These are phyloP conservation scores for Anarhynchus alexandrinus DNA, from an alignment of 2,113 vertebrate species.

Conservation along the genomic window DNA sequence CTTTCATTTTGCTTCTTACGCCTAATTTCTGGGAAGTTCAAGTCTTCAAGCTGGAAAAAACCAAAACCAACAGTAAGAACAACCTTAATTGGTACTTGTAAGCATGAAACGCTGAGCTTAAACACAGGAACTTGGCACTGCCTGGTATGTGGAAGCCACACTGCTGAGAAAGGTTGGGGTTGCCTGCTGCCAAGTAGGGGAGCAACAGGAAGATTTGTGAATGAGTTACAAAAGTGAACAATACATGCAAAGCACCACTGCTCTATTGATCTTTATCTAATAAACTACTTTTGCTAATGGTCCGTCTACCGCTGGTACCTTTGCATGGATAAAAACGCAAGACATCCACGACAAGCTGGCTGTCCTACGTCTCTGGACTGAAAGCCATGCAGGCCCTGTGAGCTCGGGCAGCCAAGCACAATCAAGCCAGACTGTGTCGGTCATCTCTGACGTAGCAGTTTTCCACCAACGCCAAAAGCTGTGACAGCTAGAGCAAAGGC, in stretches of 20 bases:
- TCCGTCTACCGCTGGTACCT: not conserved
- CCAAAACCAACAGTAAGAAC: not conserved
- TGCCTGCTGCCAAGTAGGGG: not conserved
- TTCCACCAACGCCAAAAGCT: not conserved
- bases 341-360: fast-evolving
- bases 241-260: not conserved
- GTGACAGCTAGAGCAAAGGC: not conserved
- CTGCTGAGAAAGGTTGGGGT: not conserved
- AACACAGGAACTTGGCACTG: not conserved
- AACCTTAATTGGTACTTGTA: not conserved
- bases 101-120: not conserved
- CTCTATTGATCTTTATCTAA: not conserved
- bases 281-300: not conserved
- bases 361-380: not conserved
- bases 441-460: not conserved
- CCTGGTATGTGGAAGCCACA: not conserved
- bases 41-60: constrained; percentile 83
- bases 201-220: not conserved
- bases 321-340: not conserved
- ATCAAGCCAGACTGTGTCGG: not conserved
- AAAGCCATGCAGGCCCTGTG: not conserved
- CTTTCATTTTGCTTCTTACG: constrained; percentile 79
- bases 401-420: not conserved
- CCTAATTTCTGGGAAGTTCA: constrained; percentile 92
- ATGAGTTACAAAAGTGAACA: not conserved